Base-by-base conservation (phyloP, 2,888 invertebrate species). In the Diplolepis rosae region DNA sequence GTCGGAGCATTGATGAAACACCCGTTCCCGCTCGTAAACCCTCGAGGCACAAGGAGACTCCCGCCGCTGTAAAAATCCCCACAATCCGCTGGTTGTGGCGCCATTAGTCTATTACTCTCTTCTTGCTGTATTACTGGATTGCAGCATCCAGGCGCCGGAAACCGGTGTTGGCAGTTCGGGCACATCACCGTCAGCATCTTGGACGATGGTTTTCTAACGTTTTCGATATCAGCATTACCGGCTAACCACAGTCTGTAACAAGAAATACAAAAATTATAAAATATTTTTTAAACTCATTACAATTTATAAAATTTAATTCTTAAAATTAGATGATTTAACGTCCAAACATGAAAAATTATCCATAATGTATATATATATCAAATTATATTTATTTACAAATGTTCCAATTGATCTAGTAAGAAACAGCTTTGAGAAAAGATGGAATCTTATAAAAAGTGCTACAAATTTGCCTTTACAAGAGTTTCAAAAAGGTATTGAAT, bases 151-250 rank as follows among this genome's bases (percentile, higher is more conserved):
- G 82, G 78, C 24, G 85, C 89, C 86, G 88, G 87, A 86, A 92
- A 92, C 77, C 92, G 92, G 90, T 93, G 93, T 87, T 92, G 91
- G 90, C 94, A 94, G 89, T 93, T 93, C 75, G 94, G 94, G 87
- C 94, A 94, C 89, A 90, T 90, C 87, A 91, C 92, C 91, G 89
- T 92, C 92, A 88, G 79, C 87, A 87, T 87, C 73, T 71, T 82
- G 73, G 39, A 32, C 56, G 61, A 15, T 65, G 66, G 24, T 13
- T 35, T 61, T 61, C 24, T 13, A 2, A 22, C 2, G 50, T 22
- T 61, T 7, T 39, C 35, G 35, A 61, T 24, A n/a, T 24, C 61
- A 61, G 39, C 61, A 61, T 61, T 24, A 61, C 61, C 7, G 11
- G 24, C 61, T 13, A 61, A n/a, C 32, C 18, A 24, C 5, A 35